Evolutionary conservation across 2,797 vertebrate species (phyloP).

Genomic region (Pseudochaenichthys georgianus): DNA sequence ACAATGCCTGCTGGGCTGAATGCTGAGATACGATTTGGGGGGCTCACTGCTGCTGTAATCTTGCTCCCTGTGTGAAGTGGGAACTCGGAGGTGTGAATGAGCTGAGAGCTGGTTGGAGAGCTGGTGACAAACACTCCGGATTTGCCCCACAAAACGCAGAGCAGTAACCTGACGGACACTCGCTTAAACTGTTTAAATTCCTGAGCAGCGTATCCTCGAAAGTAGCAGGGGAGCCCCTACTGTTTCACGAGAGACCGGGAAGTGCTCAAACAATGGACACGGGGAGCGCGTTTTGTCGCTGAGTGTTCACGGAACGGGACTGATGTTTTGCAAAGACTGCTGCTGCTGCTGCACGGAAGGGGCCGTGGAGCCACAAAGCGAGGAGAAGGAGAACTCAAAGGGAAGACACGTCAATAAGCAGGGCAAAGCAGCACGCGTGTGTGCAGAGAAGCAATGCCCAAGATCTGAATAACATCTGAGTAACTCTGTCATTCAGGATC

Average conservation of each 20-base stretch:
- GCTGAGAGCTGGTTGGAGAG: constrained; percentile 64
- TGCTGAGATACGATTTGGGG: constrained; percentile 60
- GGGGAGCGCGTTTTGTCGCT: constrained; percentile 30
- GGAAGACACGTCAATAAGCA: constrained; percentile 63
- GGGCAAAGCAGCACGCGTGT: constrained; percentile 64
- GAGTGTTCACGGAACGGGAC: constrained; percentile 42
- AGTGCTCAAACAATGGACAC: constrained; percentile 48
- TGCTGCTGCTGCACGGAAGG: constrained; percentile 39
- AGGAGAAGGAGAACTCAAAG: constrained; percentile 56
- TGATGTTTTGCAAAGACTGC: constrained; percentile 43
- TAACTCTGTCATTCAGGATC: constrained; percentile 62
- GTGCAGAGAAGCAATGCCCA: constrained; percentile 66
- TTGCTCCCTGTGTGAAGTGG: constrained; percentile 59
- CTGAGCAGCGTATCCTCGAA: constrained; percentile 55
- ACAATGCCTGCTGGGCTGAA: constrained; percentile 67
- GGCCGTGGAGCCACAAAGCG: constrained; percentile 46
- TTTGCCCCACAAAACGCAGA: constrained; percentile 49
- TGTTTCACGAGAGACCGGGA: constrained; percentile 37
- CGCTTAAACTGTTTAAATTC: constrained; percentile 35
- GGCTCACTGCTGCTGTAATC: constrained; percentile 59
- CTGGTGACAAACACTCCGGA: constrained; percentile 64
- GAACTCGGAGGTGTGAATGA: constrained; percentile 77
- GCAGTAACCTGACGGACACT: constrained; percentile 37
- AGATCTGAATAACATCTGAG: constrained; percentile 68
- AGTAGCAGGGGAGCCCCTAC: constrained; percentile 26